Percentiles rank a stretch among this genome's conserved stretches.
Conservation (phyloP, 2,113 vertebrate species). For the Parotia lawesii region DNA sequence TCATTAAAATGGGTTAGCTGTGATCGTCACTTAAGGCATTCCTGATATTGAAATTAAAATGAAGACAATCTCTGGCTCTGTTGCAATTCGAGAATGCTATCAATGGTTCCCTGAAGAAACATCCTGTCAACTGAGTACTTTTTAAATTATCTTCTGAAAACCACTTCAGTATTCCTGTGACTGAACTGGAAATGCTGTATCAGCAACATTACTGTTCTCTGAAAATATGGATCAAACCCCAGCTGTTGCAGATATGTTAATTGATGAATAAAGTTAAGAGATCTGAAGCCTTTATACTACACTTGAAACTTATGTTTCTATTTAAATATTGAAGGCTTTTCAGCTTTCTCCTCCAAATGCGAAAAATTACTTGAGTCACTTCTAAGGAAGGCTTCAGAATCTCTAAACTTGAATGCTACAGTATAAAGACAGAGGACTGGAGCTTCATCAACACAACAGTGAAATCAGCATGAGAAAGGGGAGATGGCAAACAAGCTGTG, state of each 20-base stretch:
- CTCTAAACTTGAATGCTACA: background rate
- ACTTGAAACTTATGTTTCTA: slow-evolving; percentile 17
- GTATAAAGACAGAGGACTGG: background rate
- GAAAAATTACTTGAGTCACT: background rate
- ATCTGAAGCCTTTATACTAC: slow-evolving; percentile 13
- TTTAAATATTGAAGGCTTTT: slow-evolving; percentile 49
- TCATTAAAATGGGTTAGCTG: slow-evolving; percentile 59
- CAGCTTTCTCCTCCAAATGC: background rate
- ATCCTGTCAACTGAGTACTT: slow-evolving; percentile 51
- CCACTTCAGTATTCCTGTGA: slow-evolving; percentile 8
- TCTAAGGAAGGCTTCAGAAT: background rate
- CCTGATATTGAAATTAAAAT: slow-evolving; percentile 57
- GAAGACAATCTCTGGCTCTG: slow-evolving; percentile 38
- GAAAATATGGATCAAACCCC: slow-evolving; percentile 47
- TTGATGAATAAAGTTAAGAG: slow-evolving; percentile 35
- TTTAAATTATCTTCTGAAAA: slow-evolving; percentile 53
- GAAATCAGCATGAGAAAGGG: background rate
- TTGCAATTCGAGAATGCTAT: slow-evolving; percentile 30
- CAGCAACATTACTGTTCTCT: slow-evolving; percentile 52
- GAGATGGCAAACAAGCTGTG: background rate
- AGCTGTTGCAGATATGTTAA: slow-evolving; percentile 52
- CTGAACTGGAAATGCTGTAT: slow-evolving; percentile 46
- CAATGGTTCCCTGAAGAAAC: slow-evolving; percentile 48
- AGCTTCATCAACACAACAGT: background rate
- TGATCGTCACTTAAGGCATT: slow-evolving; percentile 44